Evolutionary conservation across 2,797 vertebrate genomes (phyloP), one percentile per base, ranked within the genome.

Genomic region (Thalassophryne amazonica): DNA sequence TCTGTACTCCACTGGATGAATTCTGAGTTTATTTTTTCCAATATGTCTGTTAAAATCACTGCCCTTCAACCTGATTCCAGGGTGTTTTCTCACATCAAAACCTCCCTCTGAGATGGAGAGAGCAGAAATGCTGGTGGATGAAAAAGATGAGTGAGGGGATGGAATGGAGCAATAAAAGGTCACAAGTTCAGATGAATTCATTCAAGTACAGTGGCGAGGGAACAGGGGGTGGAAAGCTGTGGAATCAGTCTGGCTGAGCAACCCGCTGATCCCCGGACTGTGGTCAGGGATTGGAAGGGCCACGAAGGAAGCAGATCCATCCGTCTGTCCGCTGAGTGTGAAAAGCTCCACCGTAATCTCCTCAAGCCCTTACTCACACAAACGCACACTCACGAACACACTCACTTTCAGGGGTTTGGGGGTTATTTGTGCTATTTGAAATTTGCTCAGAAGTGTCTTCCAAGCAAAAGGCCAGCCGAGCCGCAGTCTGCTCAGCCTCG

Each of bases 361-460:
- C 69, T 80, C 70, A 73, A 63, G 63, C 71, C 59, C 43, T 32
- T 39, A 59, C 80, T 60, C 71, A 64, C 59, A 36, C 55, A 49
- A 31, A 53, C 10, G 21, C 14, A 49, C 31, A 22, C 22, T 13
- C 34, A 47, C 61, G 47, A 35, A 27, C 62, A 71, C 57, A 39
- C 49, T 43, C 46, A 53, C 60, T 25, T 78, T 76, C 41, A 34
- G 3, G 77, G 76, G 69, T 76, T 85, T 77, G 57, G 61, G 63
- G 51, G 38, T 79, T 84, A 88, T 89, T 88, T 84, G 70, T 66
- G 64, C 69, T 83, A 74, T 79, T 86, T 71, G 83, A 72, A 78
- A 85, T 87, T 85, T 80, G 74, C 85, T 84, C 73, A 75, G 80
- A 82, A 86, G 81, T 84, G 63, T 74, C 83, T 85, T 86, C 71